These are phyloP conservation scores for Sabatieria punctata DNA, from an alignment of 2,888 invertebrate species.

Conservation along the genomic window DNA sequence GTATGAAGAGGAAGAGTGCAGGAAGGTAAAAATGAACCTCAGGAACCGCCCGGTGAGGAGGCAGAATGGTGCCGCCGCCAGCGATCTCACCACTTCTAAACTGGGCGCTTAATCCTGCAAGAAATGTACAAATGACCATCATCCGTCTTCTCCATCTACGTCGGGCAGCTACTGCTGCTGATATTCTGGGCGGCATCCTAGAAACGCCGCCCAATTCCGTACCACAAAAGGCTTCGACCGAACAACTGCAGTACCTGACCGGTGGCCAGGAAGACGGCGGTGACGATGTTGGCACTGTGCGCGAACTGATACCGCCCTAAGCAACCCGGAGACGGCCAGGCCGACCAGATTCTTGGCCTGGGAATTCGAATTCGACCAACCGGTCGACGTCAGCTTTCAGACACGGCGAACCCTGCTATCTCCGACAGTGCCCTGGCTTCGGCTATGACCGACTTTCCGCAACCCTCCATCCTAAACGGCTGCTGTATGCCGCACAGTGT, in stretches of 20 bases:
- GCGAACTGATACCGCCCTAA: constrained; percentile 79
- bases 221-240: background rate
- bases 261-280: constrained; percentile 92
- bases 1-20: too few species aligned
- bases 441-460: constrained; percentile 88
- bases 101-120: constrained; percentile 96
- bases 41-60: constrained; percentile 74
- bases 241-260: too few species aligned
- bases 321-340: constrained; percentile 84
- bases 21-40: constrained; percentile 44
- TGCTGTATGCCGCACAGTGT: too few species aligned
- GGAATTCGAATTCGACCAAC: constrained; percentile 72
- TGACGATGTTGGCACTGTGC: constrained; percentile 93
- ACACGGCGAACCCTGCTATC: constrained; percentile 48
- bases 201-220: constrained; percentile 3
- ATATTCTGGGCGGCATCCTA: constrained; percentile 91
- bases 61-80: constrained; percentile 80
- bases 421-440: constrained; percentile 65
- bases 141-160: constrained; percentile 71
- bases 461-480: constrained; percentile 78
- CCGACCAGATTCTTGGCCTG: constrained; percentile 83
- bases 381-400: constrained; percentile 21
- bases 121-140: constrained; percentile 68
- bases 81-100: constrained; percentile 87
- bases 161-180: constrained; percentile 85